Conservation (phyloP, 2,797 vertebrate genomes). For the Falco concolor region DNA sequence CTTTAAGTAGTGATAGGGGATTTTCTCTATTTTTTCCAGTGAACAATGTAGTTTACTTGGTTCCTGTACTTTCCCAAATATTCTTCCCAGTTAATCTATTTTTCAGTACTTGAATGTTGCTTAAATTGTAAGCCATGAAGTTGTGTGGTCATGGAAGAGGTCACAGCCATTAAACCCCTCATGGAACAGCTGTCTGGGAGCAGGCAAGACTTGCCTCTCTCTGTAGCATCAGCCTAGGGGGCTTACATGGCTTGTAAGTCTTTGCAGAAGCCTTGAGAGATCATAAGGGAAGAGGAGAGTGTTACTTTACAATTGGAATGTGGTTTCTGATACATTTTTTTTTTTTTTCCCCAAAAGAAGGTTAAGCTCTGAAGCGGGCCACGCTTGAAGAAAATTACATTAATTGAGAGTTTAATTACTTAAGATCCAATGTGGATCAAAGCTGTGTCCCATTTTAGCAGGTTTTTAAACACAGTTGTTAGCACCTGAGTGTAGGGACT, state of each 20-base stretch:
- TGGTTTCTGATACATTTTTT: background rate
- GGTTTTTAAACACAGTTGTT: background rate
- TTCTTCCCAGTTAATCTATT: background rate
- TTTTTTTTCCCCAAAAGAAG: background rate
- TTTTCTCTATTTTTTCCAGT: background rate
- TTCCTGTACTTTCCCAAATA: background rate
- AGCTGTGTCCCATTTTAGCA: background rate
- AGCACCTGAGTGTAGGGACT: fast-evolving
- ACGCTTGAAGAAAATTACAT: background rate
- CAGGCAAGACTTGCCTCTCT: background rate
- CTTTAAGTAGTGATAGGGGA: background rate
- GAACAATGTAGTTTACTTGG: background rate
- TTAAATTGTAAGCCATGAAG: background rate
- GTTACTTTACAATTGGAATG: background rate
- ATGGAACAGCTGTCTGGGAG: background rate
- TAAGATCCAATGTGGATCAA: background rate
- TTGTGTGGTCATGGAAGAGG: background rate
- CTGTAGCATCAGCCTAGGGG: background rate
- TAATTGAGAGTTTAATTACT: background rate
- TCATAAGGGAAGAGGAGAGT: background rate
- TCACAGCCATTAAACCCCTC: background rate
- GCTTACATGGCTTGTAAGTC: background rate
- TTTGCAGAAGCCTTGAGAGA: background rate
- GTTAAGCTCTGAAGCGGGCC: background rate
- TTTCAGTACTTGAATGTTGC: background rate